Base-by-base conservation (phyloP, 2,888 invertebrate genomes). In the Lasioglossum figueresi region DNA sequence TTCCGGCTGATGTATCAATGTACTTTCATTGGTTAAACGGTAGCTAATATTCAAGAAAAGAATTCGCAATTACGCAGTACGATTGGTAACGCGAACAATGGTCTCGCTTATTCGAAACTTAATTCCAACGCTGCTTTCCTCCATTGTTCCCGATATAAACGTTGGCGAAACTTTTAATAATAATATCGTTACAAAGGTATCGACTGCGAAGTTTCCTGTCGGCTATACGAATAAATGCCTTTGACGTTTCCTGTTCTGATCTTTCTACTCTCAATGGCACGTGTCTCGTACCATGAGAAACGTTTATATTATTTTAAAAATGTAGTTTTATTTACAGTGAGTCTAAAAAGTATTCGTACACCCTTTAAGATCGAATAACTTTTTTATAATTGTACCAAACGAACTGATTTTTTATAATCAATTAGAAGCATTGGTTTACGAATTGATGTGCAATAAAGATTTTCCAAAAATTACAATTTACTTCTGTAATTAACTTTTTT, bases 131-230 rank as follows among this genome's bases (percentile, higher is more conserved):
- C 48, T 23, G n/a, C 37, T 40, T n/a, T 40, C 23, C 8, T n/a
- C 37, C 37, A 4, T 70, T 16, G 23, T 27, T 40, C 31, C 37
- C 56, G 31, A 37, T 43, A 37, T 59, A 76, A 78, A 45, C 66
- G n/a, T 48, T 34, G 2, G 12, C 12, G 48, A 14, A 63, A 66
- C 59, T 72, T 43, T 66, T 71, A 40, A 66, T 45, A 72, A 63
- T 66, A 68, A 43, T 48, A 52, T 12, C 37, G n/a, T 73, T 72
- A 52, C 66, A 68, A 82, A 79, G 79, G 16, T n/a, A 31, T 68
- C 23, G 14, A 45, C 45, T 31, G 10, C 16, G 40, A 73, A 45
- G 73, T 66, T 66, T 73, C 63, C 43, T 63, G 63, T 73, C 43
- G 14, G 34, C 5, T 40, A 23, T 63, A 45, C 66, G 66, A 79